Evolutionary conservation across 2,888 invertebrate genomes (phyloP).

Genomic region (Cephonodes hylas): DNA sequence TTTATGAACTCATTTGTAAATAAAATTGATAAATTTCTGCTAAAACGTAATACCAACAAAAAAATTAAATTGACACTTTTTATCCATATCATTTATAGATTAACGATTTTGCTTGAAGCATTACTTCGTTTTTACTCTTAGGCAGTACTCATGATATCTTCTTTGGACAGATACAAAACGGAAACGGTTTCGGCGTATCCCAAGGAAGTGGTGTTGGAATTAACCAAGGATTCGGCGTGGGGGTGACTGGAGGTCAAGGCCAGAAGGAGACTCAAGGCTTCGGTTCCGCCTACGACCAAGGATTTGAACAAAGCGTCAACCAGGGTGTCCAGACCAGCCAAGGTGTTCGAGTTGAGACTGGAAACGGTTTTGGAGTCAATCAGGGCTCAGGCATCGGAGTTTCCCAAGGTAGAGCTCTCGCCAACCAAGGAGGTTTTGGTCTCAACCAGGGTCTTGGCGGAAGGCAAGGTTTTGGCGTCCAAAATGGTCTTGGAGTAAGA

Average conservation of each 20-base stretch:
- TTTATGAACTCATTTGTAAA: no score
- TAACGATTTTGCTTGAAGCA: no score
- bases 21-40: no score
- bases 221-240: background rate
- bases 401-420: background rate
- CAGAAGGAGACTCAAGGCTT: no score
- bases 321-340: background rate
- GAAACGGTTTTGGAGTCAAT: background rate
- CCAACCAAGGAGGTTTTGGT: background rate
- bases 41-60: no score
- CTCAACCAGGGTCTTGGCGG: conserved; percentile 16
- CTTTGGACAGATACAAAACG: background rate
- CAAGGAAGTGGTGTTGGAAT: background rate
- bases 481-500: background rate
- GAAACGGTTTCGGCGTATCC: background rate
- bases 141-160: no score
- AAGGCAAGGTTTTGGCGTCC: conserved; percentile 17
- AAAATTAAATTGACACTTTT: no score
- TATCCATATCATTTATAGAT: no score
- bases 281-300: conserved; percentile 17
- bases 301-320: background rate
- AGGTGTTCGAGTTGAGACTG: background rate
- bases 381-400: background rate
- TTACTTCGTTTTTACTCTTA: no score
- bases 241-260: conserved; percentile 21